Base-by-base conservation (phyloP, 2,113 vertebrate genomes). In the Phalacrocorax brasilianus region DNA sequence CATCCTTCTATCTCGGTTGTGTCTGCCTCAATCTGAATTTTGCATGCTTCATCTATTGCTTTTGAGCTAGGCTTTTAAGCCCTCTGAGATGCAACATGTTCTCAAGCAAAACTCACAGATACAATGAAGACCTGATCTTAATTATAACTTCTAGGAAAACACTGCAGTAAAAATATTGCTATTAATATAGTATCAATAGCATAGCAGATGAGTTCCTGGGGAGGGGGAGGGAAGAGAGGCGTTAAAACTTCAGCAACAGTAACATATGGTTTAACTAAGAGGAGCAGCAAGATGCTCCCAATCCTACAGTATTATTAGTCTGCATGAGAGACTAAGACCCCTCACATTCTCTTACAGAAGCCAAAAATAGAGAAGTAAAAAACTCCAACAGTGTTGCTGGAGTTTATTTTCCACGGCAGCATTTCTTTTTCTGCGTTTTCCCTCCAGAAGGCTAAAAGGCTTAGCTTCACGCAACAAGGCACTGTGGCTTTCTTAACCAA, bases 261-360 rank as follows among this genome's bases (percentile, higher is more conserved):
- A 92, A 59, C 93, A 96, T 40, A 67, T 72, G 88, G 65, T 68
- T 95, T 91, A 89, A 91, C 59, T 79, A 75, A 94, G 45, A 91
- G 38, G 62, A 92, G 73, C 70, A 91, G 53, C 56, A 72, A 93
- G 45, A 94, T 73, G 70, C 44, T 94, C 73, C 89, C 52, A 62
- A 92, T 71, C 76, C 76, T 18, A 61, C 23, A 84, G 44, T 49
- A 88, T 32, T 86, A 55, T n/a, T 52, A 55, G 17, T 30, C 35
- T 92, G 44, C 76, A 78, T 28, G 27, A 73, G 58, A 91, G 44
- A 71, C 14, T 74, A 80, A 86, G 50, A 91, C 10, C 26, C 47
- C 38, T 42, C 50, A 61, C 32, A 52, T 63, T 68, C 74, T 35
- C 58, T 87, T 61, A 74, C 23, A 67, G 75, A 68, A 89, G 23